These are phyloP conservation scores for Spinus olivaceus DNA, from an alignment of 2,797 vertebrate genomes.

Conservation along the genomic window DNA sequence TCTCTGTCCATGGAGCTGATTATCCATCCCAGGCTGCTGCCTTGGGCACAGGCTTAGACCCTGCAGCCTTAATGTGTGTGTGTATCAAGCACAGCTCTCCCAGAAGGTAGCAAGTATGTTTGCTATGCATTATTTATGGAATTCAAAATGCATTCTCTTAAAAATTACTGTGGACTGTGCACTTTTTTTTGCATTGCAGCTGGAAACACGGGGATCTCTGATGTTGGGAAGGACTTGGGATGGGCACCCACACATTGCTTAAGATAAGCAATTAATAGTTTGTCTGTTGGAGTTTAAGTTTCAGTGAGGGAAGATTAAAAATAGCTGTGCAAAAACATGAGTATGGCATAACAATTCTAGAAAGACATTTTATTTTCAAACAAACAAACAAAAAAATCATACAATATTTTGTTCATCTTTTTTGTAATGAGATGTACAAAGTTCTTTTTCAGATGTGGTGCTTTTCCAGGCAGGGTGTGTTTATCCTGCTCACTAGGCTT, in stretches of 20 bases:
- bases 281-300: background rate
- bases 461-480: background rate
- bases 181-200: background rate
- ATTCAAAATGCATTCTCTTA: conserved; percentile 43
- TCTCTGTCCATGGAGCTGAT: conserved; percentile 21
- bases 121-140: conserved; percentile 62
- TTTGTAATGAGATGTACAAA: background rate
- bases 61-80: background rate
- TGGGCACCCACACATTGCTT: background rate
- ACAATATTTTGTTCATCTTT: background rate
- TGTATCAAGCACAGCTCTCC: conserved; percentile 27
- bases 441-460: background rate
- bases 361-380: background rate
- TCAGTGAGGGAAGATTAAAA: background rate
- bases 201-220: background rate
- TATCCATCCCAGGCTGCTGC: conserved; percentile 33
- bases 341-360: background rate
- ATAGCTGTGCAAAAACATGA: accelerated
- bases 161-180: conserved; percentile 49
- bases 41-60: conserved; percentile 21
- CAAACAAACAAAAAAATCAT: background rate
- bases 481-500: background rate
- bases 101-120: conserved; percentile 25
- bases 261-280: background rate
- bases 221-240: background rate